These are phyloP conservation scores for Frieseomelitta varia DNA, from an alignment of 1,140 invertebrate genomes.

Conservation along the genomic window DNA sequence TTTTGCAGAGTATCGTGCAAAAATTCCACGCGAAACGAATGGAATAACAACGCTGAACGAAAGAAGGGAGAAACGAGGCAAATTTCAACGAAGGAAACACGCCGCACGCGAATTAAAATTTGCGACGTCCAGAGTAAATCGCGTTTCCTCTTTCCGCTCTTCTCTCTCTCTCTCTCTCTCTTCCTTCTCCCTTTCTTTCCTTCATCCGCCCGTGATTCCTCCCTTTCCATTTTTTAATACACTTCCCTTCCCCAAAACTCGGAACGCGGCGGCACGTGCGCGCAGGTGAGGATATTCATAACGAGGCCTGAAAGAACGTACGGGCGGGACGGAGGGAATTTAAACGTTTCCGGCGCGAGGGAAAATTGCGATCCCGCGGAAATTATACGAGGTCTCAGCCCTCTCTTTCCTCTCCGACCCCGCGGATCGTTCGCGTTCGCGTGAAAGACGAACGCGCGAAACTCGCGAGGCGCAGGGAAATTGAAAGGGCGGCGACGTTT, in stretches of 20 bases:
- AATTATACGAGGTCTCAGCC: conserved; percentile 60
- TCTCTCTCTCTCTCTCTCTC: neutral
- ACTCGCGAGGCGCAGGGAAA: neutral
- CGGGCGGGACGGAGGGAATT: conserved; percentile 52
- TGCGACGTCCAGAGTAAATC: conserved; percentile 2
- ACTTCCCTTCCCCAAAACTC: neutral
- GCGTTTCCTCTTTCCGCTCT: neutral
- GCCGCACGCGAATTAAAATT: conserved; percentile 21
- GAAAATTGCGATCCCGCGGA: conserved; percentile 60
- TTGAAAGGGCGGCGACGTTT: conserved; percentile 18
- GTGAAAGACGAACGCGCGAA: neutral
- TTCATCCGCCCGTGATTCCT: neutral
- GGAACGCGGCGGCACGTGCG: conserved; percentile 31
- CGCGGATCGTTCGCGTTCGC: neutral
- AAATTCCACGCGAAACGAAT: too few species aligned
- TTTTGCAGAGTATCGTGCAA: too few species aligned
- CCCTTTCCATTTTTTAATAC: too few species aligned
- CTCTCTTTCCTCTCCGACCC: neutral
- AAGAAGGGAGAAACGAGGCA: neutral
- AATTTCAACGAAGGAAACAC: neutral
- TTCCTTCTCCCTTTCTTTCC: too few species aligned
- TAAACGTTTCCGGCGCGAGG: conserved; percentile 66
- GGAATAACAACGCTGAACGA: neutral
- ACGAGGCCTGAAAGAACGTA: conserved; percentile 48
- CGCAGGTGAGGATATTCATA: conserved; percentile 64